Percentiles rank a stretch among this genome's conserved stretches.
Conservation (phyloP, 2,113 vertebrate species). For the Butastur rufipennis region DNA sequence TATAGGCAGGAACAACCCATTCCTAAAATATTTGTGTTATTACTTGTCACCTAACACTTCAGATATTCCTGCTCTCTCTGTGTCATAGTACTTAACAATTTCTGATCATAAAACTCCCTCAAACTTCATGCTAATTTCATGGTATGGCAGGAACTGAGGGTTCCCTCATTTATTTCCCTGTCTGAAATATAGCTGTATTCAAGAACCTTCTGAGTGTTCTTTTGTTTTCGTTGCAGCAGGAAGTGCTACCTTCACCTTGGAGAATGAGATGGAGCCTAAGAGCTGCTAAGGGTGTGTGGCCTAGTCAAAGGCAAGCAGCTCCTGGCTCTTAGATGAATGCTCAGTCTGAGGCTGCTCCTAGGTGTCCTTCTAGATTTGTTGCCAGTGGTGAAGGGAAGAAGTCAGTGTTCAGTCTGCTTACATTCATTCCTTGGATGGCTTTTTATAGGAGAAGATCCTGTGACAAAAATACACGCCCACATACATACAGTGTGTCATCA, state of each 20-base stretch:
- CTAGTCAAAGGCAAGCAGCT: not conserved
- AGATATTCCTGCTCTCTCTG: not conserved
- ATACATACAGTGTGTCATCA: not conserved
- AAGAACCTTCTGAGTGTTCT: not conserved
- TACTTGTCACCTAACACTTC: not conserved
- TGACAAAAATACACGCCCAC: not conserved
- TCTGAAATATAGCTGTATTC: not conserved
- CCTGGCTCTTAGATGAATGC: not conserved
- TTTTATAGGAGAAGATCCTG: not conserved
- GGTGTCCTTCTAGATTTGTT: not conserved
- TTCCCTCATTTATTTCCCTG: not conserved
- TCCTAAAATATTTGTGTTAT: not conserved
- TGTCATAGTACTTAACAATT: not conserved
- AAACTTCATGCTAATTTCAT: not conserved
- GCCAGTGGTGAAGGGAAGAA: not conserved
- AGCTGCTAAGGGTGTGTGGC: not conserved
- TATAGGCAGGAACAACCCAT: not conserved
- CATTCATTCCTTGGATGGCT: not conserved
- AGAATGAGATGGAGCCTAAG: not conserved
- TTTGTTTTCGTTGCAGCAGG: not conserved
- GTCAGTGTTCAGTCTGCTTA: not conserved
- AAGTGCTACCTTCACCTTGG: not conserved
- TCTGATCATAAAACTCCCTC: not conserved
- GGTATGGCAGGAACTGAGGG: not conserved
- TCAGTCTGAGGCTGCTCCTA: not conserved